Evolutionary conservation across 2,888 invertebrate species (phyloP), one percentile per base, ranked within the genome.

Genomic region (Hypsopygia costalis): DNA sequence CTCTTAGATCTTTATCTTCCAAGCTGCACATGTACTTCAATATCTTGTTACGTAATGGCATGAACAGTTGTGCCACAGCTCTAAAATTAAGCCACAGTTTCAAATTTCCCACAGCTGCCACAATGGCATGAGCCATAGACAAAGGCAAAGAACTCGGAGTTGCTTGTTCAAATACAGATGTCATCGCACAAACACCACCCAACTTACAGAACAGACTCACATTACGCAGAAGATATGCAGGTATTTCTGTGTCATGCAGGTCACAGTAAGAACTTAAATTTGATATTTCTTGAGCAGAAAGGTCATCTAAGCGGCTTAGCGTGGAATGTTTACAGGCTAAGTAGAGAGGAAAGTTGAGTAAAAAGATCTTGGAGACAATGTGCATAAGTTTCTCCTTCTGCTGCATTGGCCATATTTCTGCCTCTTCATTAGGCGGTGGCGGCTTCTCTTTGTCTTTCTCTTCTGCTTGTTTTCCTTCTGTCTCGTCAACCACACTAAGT

Each of bases 21-120:
- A 98, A 90, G 76, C 94, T 94, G 81, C 98, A 98, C 97, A 98
- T 97, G 69, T 97, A 98, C 55, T 95, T 92, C 60, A 98, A 90
- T 46, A 97, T 96, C 63, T 94, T 93, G 50, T 94, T 94, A 44
- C 98, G 91, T 51, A 98, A 83, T 10, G 97, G 97, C 74, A 97
- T 94, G 69, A 97, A 94, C 51, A 96, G 91, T 69, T 97, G 96
- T 54, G 96, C 93, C 49, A 97, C 94, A 50, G 96, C 95, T 63
- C 95, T 93, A 67, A 95, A 96, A 82, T 97, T 98, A 60, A 98
- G 91, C 97, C 97, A 98, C 25, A 97, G 86, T 71, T 98, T 97
- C 40, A 98, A 91, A 90, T 98, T 97, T 44, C 97, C 96, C 45
- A 97, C 94, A 55, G 97, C 94, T 47, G 95, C 95, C 55, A 97